phyloP scores from a whole-genome alignment of 2,888 invertebrate species.

The Hypsopygia costalis region DNA sequence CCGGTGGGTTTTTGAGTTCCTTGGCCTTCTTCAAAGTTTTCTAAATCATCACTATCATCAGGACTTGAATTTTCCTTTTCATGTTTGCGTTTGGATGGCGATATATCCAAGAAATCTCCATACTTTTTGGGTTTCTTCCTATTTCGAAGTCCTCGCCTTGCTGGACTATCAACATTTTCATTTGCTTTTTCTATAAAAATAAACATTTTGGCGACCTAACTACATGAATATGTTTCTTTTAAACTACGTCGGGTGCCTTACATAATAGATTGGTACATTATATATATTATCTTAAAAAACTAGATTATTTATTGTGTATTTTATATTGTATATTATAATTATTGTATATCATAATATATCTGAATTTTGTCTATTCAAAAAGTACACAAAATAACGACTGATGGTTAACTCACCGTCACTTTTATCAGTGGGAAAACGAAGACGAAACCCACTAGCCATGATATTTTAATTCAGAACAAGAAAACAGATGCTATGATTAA shows the following conservation, averaged over 20 bases:
- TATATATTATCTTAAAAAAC: too few relatives aligned
- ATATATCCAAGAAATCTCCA: conserved; percentile 48
- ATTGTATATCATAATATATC: too few relatives aligned
- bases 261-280: too few relatives aligned
- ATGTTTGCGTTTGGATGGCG: conserved; percentile 41
- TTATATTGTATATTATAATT: too few relatives aligned
- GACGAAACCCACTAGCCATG: conserved; percentile 4
- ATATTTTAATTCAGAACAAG: too few relatives aligned
- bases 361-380: too few relatives aligned
- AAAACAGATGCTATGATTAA: too few relatives aligned
- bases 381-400: too few relatives aligned
- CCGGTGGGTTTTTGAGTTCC: conserved; percentile 52
- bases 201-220: too few relatives aligned
- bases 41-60: conserved; percentile 39
- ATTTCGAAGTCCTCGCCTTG: conserved; percentile 47
- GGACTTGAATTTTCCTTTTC: conserved; percentile 35
- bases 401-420: not conserved
- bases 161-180: conserved; percentile 23
- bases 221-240: too few relatives aligned
- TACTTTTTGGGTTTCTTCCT: conserved; percentile 61
- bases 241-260: too few relatives aligned
- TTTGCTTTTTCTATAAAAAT: not conserved
- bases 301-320: too few relatives aligned
- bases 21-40: conserved; percentile 24
- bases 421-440: conserved; percentile 7